A percentile compares a stretch with the other conserved stretches of the same genome.
Evolutionary conservation across 2,113 vertebrate species (phyloP).

Genomic region (Hirundichthys speculiger): DNA sequence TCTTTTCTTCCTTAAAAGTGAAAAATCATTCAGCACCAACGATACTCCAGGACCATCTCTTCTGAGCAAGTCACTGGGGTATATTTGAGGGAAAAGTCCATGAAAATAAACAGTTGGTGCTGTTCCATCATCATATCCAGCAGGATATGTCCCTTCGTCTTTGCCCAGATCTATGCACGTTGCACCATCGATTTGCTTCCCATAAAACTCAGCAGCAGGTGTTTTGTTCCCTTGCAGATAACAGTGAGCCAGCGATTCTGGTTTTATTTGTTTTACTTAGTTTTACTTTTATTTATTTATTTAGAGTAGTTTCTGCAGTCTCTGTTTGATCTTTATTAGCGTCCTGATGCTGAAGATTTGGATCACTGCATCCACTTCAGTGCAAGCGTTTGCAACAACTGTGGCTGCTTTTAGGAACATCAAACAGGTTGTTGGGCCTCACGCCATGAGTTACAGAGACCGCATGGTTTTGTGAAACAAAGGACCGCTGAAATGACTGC

Average conservation of each 20-base stretch:
- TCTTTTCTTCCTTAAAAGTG: too few relatives aligned
- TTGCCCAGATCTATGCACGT: constrained; percentile 28
- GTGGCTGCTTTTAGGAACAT: too few relatives aligned
- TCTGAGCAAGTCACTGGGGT: too few relatives aligned
- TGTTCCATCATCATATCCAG: constrained; percentile 21
- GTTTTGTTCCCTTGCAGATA: constrained; percentile 16
- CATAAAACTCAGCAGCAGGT: constrained; percentile 9
- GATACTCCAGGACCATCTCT: too few relatives aligned
- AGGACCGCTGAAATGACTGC: too few relatives aligned
- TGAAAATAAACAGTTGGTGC: constrained; percentile 9
- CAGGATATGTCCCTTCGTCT: neutral
- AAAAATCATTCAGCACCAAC: too few relatives aligned
- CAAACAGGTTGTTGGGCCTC: too few relatives aligned
- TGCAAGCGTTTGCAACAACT: too few relatives aligned
- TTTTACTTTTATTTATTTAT: neutral
- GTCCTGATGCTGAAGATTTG: too few relatives aligned
- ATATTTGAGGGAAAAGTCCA: neutral
- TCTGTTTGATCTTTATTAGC: neutral
- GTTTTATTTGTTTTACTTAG: constrained; percentile 16
- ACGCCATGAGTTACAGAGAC: too few relatives aligned
- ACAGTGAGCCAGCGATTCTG: constrained; percentile 2
- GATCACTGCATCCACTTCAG: too few relatives aligned
- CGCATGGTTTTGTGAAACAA: too few relatives aligned
- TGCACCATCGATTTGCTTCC: constrained; percentile 21
- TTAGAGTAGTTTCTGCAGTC: neutral